Conservation (phyloP, 2,888 invertebrate species). For the Agonopterix subpropinquella region DNA sequence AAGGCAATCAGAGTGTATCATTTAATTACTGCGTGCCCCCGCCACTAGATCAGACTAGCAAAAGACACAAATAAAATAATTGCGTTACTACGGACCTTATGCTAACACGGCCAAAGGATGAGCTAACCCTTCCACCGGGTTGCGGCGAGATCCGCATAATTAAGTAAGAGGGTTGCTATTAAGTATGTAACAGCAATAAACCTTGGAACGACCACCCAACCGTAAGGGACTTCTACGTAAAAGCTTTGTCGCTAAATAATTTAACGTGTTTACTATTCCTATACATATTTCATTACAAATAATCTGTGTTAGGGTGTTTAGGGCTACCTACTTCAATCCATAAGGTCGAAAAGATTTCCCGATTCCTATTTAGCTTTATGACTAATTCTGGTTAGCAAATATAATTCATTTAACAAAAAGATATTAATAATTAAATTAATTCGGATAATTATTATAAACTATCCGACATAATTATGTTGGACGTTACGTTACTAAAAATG, state of each 20-base stretch:
- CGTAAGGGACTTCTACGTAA: conserved; percentile 39
- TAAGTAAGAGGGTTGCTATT: conserved; percentile 68
- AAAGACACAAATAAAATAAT: conserved; percentile 56
- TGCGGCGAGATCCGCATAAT: conserved; percentile 61
- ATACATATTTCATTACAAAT: conserved; percentile 5
- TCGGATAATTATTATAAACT: too few relatives aligned
- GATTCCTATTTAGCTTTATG: too few relatives aligned
- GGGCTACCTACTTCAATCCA: too few relatives aligned
- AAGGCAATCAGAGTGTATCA: not conserved
- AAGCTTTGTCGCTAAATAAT: conserved; percentile 50
- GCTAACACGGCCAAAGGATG: conserved; percentile 44
- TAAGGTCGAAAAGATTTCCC: too few relatives aligned
- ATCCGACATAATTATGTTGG: too few relatives aligned
- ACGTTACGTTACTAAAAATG: too few relatives aligned
- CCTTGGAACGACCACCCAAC: conserved; percentile 40
- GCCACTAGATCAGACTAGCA: conserved; percentile 20
- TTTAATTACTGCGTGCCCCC: not conserved
- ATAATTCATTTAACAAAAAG: too few relatives aligned
- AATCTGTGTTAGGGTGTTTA: not conserved
- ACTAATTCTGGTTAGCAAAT: too few relatives aligned
- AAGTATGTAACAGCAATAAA: conserved; percentile 69
- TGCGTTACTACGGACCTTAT: conserved; percentile 47
- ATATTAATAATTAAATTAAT: too few relatives aligned
- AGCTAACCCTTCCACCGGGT: conserved; percentile 41
- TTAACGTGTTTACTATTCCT: conserved; percentile 28